Evolutionary conservation across 1,140 invertebrate genomes (phyloP), one percentile per base, ranked within the genome.

Genomic region (Diploscapter pachys): DNA sequence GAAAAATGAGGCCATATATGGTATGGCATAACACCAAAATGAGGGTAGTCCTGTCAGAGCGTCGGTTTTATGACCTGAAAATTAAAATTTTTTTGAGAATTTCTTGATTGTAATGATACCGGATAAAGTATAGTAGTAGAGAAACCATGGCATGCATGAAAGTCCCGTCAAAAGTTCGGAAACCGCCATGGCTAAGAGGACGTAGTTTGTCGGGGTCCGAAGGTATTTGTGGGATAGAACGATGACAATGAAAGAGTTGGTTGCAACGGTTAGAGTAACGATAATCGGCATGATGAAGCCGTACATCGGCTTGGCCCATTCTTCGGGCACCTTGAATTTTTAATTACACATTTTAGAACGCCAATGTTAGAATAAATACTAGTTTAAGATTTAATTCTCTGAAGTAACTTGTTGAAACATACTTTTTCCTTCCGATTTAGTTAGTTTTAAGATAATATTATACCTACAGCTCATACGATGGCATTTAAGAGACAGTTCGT

Each of bases 141-240:
- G 68, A n/a, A 84, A 80, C 82, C 82, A 84, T 9, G 82, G 82
- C 11, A 85, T 52, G 52, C 82, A 81, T 8, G 80, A 78, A 31
- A 84, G 67, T n/a, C 95, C 90, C 0, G 94, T 96, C 82, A 95
- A 90, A 90, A 95, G 91, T 87, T 96, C 94, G 75, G 92, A 93
- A 2, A 96, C 89, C 0, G 94, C 94, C 93, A 96, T 96, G 4
- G 92, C 89, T 79, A 91, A 88, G 0, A 92, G 85, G 4, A 92
- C 89, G 2, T 88, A 86, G 84, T 92, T 92, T 6, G 91, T 91
- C 0, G 91, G 90, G 3, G 90, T 90, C 56, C 89, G 82, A 89
- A 91, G 90, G 76, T 91, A 89, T 51, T 86, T 83, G 78, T 90
- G 90, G 4, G 89, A 86, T 3, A 91, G 85, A 6, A 91, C 91